Percentiles rank a stretch among this genome's conserved stretches.
These are phyloP conservation scores for Drosophila neonasuta DNA, from an alignment of 2,888 invertebrate genomes.

Conservation along the genomic window DNA sequence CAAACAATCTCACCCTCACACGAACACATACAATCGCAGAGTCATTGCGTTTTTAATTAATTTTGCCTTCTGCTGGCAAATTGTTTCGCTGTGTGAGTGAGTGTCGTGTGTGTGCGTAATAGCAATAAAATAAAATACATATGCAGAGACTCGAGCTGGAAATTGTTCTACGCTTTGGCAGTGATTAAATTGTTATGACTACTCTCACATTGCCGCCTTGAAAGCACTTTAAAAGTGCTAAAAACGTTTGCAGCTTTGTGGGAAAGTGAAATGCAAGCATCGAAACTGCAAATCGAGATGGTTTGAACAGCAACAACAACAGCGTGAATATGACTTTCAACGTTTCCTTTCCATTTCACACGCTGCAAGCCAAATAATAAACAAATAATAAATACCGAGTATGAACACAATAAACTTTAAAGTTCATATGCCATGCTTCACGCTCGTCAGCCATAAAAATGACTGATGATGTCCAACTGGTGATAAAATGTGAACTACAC, in stretches of 20 bases:
- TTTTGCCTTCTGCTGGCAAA: constrained; percentile 63
- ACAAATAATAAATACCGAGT: background rate
- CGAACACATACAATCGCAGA: constrained; percentile 30
- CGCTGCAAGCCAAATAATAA: constrained; percentile 9
- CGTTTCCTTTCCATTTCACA: constrained; percentile 4
- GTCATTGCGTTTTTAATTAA: constrained; percentile 64
- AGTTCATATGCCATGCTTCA: constrained; percentile 2
- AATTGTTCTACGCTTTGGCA: constrained; percentile 52
- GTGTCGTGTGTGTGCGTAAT: constrained; percentile 29
- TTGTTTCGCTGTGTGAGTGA: constrained; percentile 41
- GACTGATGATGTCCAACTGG: constrained; percentile 9
- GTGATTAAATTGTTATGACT: constrained; percentile 70
- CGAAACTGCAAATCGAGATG: constrained; percentile 2
- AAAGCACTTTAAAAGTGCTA: constrained; percentile 37
- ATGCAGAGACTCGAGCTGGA: constrained; percentile 35
- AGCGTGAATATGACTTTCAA: constrained; percentile 1
- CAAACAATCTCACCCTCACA: constrained; percentile 2
- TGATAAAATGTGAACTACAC: constrained; percentile 7
- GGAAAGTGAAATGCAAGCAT: constrained; percentile 2
- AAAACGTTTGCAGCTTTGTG: constrained; percentile 9
- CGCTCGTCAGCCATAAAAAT: constrained; percentile 8
- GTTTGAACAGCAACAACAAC: background rate
- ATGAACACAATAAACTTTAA: background rate
- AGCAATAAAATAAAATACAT: constrained; percentile 67
- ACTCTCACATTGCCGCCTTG: constrained; percentile 24